Evolutionary conservation across 2,888 invertebrate species (phyloP).

Genomic region (Diploptera punctata): DNA sequence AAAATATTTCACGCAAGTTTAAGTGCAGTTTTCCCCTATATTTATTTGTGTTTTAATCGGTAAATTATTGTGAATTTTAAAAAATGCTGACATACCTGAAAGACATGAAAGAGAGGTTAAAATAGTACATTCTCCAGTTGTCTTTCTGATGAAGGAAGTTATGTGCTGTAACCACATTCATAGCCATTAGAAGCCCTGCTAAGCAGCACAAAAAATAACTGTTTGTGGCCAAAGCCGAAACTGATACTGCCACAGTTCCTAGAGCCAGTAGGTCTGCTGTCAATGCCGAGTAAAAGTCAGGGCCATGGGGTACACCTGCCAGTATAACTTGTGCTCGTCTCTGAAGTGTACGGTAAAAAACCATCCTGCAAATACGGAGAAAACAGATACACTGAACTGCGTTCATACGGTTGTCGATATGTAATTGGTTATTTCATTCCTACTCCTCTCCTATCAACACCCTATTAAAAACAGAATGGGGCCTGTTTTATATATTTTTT

Average conservation of each 20-base stretch:
- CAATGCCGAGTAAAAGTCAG: slow-evolving; percentile 13
- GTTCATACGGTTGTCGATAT: too few species aligned
- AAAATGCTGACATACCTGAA: slow-evolving; percentile 65
- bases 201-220: slow-evolving; percentile 53
- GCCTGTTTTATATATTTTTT: too few species aligned
- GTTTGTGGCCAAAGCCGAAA: slow-evolving; percentile 43
- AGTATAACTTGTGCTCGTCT: slow-evolving; percentile 27
- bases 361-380: slow-evolving; percentile 23
- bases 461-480: too few species aligned
- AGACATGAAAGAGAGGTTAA: slow-evolving; percentile 72
- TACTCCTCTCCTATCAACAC: too few species aligned
- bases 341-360: slow-evolving; percentile 65
- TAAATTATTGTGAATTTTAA: too few species aligned
- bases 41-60: too few species aligned
- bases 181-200: slow-evolving; percentile 64
- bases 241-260: slow-evolving; percentile 53
- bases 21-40: too few species aligned
- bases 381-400: too few species aligned
- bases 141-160: slow-evolving; percentile 80
- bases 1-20: too few species aligned
- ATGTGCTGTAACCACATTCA: slow-evolving; percentile 69
- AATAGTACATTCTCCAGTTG: slow-evolving; percentile 80
- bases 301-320: background rate
- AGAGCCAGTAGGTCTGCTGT: slow-evolving; percentile 52
- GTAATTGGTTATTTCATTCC: too few species aligned